phyloP scores from a whole-genome alignment of 1,140 invertebrate species.

The Myzus persicae region DNA sequence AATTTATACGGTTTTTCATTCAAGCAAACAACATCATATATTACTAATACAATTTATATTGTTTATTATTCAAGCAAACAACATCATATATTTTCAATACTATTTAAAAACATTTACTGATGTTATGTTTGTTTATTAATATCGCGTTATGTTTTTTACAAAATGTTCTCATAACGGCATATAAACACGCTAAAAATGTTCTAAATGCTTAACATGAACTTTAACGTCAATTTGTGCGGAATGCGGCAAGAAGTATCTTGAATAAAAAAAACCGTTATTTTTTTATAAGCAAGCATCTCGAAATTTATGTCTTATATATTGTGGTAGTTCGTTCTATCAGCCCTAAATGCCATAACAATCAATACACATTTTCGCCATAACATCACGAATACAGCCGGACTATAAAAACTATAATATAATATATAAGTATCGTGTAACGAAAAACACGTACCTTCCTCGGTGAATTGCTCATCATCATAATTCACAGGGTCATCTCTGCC shows the following conservation, averaged over 20 bases:
- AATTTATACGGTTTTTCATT: too few species aligned
- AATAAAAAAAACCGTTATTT: background rate
- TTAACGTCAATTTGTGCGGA: background rate
- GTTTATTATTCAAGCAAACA: background rate
- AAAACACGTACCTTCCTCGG: conserved; percentile 67
- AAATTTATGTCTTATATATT: conserved; percentile 35
- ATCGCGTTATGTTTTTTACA: background rate
- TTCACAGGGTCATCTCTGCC: conserved; percentile 65
- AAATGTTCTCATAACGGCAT: background rate
- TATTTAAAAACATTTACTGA: background rate
- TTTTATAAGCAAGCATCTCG: conserved; percentile 16
- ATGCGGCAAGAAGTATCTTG: background rate
- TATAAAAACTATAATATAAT: conserved; percentile 32
- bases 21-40: too few species aligned
- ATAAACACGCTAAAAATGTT: background rate
- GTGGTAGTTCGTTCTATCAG: background rate
- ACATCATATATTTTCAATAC: background rate
- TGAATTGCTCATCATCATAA: conserved; percentile 66
- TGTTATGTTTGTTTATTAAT: background rate
- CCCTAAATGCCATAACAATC: background rate
- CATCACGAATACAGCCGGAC: background rate
- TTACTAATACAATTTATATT: background rate
- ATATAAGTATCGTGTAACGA: conserved; percentile 30
- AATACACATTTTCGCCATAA: conserved; percentile 21
- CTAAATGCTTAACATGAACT: background rate